Evolutionary conservation across 2,113 vertebrate genomes (phyloP), one percentile per base, ranked within the genome.

Genomic region (Solenodon paradoxus): DNA sequence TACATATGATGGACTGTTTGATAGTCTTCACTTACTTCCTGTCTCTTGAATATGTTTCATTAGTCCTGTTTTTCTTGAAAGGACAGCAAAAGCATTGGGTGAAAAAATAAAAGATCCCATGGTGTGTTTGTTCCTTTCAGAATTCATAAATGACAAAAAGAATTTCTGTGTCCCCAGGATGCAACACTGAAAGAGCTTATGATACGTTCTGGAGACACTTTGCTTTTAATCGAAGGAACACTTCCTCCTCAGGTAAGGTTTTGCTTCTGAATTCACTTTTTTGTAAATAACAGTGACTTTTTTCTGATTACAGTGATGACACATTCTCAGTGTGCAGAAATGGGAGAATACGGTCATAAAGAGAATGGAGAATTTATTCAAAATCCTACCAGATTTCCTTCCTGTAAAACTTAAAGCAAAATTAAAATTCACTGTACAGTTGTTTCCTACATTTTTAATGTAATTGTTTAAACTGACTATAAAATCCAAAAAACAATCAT

Each of bases 181-280:
- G 98, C 98, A n/a, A 98, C 98, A n/a, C 93, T 99, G 97, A 98
- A 98, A 82, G 99, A 99, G 9, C 97, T 99, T 68, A 98, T 98
- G 47, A 97, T 99, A 11, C 97, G 85, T 96, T 98, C 97, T 40
- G 99, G 99, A 92, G 99, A 99, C 51, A 99, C 99, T 9, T 97
- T 99, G 92, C 98, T 99, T 40, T 26, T 99, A 92, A 98, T 97
- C 24, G 99, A 99, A 97, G 99, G 99, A 81, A 98, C 98, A 47
- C 98, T 99, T 80, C 99, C 99, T 94, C 98, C 98, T 5, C 99
- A 98, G 99, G 99, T 99, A 97, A 97, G 96, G 75, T 0, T 4
- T 20, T 79, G 28, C 47, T 77, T 59, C 90, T 40, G 24, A 93
- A 30, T 19, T 35, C 42, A 28, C n/a, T n/a, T n/a, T 68, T 90